phyloP scores from a whole-genome alignment of 2,888 invertebrate species.

The Seira musarum region DNA sequence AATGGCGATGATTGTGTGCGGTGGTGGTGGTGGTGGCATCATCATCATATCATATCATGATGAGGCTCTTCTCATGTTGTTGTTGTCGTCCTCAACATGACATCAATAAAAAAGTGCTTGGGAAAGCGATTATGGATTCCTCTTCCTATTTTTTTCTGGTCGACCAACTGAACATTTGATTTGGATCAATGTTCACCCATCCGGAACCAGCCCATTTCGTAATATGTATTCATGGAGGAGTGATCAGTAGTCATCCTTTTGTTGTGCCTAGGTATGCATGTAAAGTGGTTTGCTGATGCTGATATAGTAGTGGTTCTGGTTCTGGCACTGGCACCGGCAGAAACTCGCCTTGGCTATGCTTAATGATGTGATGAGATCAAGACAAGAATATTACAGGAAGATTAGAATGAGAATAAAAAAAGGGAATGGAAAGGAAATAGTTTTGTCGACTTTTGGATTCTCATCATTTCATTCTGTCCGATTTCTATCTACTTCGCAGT shows the following conservation, averaged over 20 bases:
- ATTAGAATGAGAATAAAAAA: conserved; percentile 1
- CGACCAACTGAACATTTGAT: conserved; percentile 40
- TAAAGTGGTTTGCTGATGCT: background rate
- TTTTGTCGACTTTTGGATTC: conserved; percentile 5
- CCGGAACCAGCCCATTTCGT: background rate
- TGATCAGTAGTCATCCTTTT: background rate
- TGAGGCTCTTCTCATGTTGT: conserved; percentile 6
- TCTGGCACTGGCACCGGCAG: too few relatives aligned
- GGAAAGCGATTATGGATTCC: conserved; percentile 4
- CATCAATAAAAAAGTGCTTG: conserved; percentile 32
- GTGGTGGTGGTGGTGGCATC: background rate
- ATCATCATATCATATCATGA: conserved; percentile 14
- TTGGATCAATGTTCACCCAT: conserved; percentile 32
- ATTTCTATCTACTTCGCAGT: too few relatives aligned
- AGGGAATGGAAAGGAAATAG: conserved; percentile 17
- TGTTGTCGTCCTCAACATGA: conserved; percentile 2
- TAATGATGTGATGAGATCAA: conserved; percentile 17
- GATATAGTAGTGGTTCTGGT: too few relatives aligned
- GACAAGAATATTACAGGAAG: conserved; percentile 26
- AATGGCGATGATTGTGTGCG: background rate
- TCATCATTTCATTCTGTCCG: background rate
- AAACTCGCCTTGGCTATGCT: background rate
- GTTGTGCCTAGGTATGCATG: background rate
- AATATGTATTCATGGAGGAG: background rate
- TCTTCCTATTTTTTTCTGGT: conserved; percentile 22